phyloP scores from a whole-genome alignment of 2,113 vertebrate genomes.

The Notechis scutatus region DNA sequence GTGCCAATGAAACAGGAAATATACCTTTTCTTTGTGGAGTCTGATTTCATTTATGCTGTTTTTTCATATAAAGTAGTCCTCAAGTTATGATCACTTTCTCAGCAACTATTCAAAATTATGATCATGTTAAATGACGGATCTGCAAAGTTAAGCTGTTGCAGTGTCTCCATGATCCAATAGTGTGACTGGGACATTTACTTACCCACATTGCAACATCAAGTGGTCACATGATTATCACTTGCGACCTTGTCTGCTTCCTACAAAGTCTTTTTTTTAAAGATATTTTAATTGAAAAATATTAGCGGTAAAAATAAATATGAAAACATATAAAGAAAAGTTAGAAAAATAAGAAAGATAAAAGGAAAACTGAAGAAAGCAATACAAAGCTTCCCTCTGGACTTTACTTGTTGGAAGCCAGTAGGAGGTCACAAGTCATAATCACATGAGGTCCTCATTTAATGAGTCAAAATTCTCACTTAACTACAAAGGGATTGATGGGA shows the following conservation, averaged over 20 bases:
- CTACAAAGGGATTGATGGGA: not conserved
- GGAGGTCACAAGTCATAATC: not conserved
- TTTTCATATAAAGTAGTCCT: not conserved
- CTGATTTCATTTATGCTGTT: not conserved
- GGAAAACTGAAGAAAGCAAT: not conserved
- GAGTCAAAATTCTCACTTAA: not conserved
- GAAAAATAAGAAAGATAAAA: not conserved
- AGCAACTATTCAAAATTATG: not conserved
- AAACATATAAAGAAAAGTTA: not conserved
- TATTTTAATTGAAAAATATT: not conserved
- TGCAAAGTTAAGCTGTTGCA: not conserved
- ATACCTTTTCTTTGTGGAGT: not conserved
- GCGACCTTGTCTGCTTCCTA: not conserved
- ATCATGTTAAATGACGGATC: not conserved
- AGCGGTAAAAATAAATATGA: not conserved
- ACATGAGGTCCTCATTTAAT: not conserved
- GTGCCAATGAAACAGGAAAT: not conserved
- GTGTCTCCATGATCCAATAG: not conserved
- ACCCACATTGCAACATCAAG: not conserved
- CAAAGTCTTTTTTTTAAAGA: not conserved
- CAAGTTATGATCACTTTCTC: not conserved
- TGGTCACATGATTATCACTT: not conserved
- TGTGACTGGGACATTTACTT: not conserved
- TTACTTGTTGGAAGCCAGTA: not conserved
- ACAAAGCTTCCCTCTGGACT: not conserved